Evolutionary conservation across 2,888 invertebrate genomes (phyloP).

Genomic region (Steromphala cineraria): DNA sequence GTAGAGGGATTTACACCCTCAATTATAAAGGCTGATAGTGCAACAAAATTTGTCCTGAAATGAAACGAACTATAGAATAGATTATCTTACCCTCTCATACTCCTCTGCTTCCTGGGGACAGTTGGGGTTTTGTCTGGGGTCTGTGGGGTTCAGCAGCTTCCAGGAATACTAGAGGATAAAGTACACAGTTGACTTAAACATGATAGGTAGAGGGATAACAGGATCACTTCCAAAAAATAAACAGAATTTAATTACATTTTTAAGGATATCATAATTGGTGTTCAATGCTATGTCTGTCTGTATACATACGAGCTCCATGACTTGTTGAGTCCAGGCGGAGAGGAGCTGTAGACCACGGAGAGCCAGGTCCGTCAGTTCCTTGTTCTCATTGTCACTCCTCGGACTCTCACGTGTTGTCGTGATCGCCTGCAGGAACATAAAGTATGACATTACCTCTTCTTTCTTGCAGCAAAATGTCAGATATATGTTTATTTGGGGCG

Average conservation of each 20-base stretch:
- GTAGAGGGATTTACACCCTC: too few relatives aligned
- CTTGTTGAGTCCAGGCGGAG: conserved; percentile 97
- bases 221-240: background rate
- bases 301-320: conserved; percentile 85
- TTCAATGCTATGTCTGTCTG: too few relatives aligned
- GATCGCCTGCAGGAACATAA: conserved; percentile 81
- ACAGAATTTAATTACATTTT: too few relatives aligned
- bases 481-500: too few relatives aligned
- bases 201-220: background rate
- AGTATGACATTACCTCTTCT: background rate
- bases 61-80: too few relatives aligned
- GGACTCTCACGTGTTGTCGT: conserved; percentile 92
- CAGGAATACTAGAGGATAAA: conserved; percentile 84
- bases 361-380: conserved; percentile 91
- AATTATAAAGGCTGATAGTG: too few relatives aligned
- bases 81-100: conserved; percentile 87
- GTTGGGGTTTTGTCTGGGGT: conserved; percentile 94
- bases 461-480: too few relatives aligned
- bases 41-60: too few relatives aligned
- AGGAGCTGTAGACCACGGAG: conserved; percentile 93
- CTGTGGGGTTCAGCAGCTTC: conserved; percentile 98
- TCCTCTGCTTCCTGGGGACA: conserved; percentile 98
- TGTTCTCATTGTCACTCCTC: conserved; percentile 92
- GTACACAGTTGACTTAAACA: background rate
- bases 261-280: too few relatives aligned